phyloP scores from a whole-genome alignment of 2,888 invertebrate species.

The Pterostichus niger region DNA sequence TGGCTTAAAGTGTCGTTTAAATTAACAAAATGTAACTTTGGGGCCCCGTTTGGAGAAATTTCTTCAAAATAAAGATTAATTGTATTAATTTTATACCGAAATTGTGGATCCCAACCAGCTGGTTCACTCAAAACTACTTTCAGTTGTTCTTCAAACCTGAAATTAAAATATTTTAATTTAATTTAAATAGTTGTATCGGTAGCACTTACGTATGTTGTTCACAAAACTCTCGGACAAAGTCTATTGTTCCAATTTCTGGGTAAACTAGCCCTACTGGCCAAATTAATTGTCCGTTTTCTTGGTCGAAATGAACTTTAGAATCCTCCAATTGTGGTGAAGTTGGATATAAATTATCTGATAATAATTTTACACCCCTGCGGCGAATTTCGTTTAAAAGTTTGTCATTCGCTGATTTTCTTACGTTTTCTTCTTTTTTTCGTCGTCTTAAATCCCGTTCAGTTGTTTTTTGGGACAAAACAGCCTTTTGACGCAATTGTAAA shows the following conservation, averaged over 20 bases:
- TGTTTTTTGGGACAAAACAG: slow-evolving; percentile 78
- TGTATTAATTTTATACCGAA: slow-evolving; percentile 81
- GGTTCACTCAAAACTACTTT: slow-evolving; percentile 84
- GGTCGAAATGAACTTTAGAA: slow-evolving; percentile 82
- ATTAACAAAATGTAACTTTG: neutral
- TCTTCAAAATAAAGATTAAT: slow-evolving; percentile 87
- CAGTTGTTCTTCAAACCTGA: slow-evolving; percentile 82
- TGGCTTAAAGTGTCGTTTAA: neutral
- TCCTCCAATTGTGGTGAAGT: slow-evolving; percentile 79
- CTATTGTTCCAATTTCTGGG: slow-evolving; percentile 92
- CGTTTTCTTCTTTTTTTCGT: slow-evolving; percentile 77
- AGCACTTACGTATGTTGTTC: slow-evolving; percentile 83
- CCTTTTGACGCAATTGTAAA: slow-evolving; percentile 79
- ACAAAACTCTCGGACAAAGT: slow-evolving; percentile 90
- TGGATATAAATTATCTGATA: neutral
- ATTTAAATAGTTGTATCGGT: slow-evolving; percentile 40
- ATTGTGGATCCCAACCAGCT: slow-evolving; percentile 85
- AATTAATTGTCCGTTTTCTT: slow-evolving; percentile 80
- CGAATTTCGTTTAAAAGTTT: slow-evolving; percentile 67
- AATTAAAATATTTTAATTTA: slow-evolving; percentile 67
- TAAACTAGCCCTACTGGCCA: slow-evolving; percentile 96
- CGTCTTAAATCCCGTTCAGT: slow-evolving; percentile 80
- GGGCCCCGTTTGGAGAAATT: neutral
- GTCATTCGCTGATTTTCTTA: slow-evolving; percentile 76
- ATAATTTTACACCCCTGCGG: neutral